Evolutionary conservation across 2,888 invertebrate species (phyloP).

Genomic region (Periphyllus acericola): DNA sequence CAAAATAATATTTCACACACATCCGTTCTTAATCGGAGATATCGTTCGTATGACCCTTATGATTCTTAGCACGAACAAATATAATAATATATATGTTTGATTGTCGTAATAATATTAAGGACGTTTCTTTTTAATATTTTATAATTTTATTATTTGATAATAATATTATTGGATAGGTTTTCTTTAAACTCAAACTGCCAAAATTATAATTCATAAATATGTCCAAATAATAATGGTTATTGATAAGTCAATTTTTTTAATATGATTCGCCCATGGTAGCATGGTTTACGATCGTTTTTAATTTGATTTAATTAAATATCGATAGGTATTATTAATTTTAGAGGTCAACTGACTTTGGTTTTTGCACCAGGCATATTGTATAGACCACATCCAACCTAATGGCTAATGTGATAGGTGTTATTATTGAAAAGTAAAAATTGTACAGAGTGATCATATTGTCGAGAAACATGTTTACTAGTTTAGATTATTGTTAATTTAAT

Average conservation of each 20-base stretch:
- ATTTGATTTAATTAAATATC: constrained; percentile 10
- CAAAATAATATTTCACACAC: neutral
- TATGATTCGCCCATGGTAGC: too few species aligned
- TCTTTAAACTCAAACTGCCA: neutral
- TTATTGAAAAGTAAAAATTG: neutral
- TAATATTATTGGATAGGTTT: neutral
- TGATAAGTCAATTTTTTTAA: neutral
- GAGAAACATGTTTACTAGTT: neutral
- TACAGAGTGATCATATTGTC: neutral
- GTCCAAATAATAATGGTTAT: neutral
- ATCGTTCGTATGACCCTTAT: constrained; percentile 4
- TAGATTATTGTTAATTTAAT: neutral
- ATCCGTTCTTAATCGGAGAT: neutral
- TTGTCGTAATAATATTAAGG: constrained; percentile 19
- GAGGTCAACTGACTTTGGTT: constrained; percentile 41
- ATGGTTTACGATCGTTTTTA: neutral
- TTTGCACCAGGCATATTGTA: constrained; percentile 11
- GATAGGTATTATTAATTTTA: neutral
- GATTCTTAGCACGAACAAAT: constrained; percentile 34
- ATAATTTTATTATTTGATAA: neutral
- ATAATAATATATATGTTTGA: neutral
- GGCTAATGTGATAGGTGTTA: neutral
- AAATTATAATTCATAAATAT: neutral
- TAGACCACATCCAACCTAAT: neutral
- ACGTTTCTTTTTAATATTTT: constrained; percentile 14